A percentile compares a stretch with the other conserved stretches of the same genome.
These are phyloP conservation scores for Podilymbus podiceps DNA, from an alignment of 2,113 vertebrate genomes.

Conservation along the genomic window DNA sequence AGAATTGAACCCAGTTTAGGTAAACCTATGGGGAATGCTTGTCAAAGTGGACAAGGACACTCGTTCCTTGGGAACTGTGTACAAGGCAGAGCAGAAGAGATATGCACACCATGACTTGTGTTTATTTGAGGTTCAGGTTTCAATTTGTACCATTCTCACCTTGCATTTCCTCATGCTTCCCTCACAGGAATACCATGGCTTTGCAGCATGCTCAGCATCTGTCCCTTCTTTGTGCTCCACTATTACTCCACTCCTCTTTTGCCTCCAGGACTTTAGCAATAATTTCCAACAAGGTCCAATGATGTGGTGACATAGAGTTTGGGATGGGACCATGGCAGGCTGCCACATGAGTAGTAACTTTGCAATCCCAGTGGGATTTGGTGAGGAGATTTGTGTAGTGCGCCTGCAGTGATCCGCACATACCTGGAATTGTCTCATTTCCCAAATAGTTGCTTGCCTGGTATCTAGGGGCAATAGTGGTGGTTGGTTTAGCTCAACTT, in stretches of 20 bases:
- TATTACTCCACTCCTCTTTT: background rate
- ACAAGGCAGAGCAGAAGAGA: background rate
- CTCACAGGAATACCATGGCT: background rate
- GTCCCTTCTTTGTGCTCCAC: background rate
- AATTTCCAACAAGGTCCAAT: background rate
- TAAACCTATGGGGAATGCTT: background rate
- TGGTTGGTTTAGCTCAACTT: background rate
- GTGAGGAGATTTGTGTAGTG: background rate
- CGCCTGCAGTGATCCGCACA: background rate
- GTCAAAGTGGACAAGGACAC: background rate
- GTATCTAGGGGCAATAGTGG: background rate
- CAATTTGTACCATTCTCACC: background rate
- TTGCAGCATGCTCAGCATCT: background rate
- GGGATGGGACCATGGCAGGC: background rate
- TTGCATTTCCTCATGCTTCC: background rate
- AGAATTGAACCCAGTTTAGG: background rate
- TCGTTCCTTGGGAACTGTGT: background rate
- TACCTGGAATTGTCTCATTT: background rate
- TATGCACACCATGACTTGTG: no score
- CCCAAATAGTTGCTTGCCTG: background rate
- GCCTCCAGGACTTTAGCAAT: background rate
- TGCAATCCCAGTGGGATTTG: background rate
- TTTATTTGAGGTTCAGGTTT: background rate
- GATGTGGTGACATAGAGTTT: background rate
- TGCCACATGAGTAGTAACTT: background rate